Evolutionary conservation across 1,140 invertebrate genomes (phyloP).

Genomic region (Lasioglossum albipes): DNA sequence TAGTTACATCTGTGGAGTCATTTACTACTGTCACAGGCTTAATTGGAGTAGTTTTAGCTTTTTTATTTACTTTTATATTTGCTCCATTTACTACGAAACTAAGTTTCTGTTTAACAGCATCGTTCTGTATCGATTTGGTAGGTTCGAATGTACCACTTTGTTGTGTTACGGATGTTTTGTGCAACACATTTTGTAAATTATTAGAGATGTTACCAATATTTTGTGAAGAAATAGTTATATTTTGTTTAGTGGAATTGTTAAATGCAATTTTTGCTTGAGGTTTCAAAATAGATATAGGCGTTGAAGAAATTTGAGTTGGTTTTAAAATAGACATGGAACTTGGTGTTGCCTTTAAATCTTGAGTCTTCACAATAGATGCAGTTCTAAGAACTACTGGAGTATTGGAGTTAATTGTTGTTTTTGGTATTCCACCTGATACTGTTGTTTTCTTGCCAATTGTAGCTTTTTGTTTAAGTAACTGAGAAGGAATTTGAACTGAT

Average conservation of each 20-base stretch:
- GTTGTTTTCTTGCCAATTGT: conserved; percentile 47
- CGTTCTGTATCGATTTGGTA: conserved; percentile 55
- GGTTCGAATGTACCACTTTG: conserved; percentile 44
- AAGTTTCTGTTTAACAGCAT: conserved; percentile 53
- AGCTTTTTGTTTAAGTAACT: conserved; percentile 59
- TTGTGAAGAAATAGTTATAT: conserved; percentile 29
- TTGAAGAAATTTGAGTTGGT: conserved; percentile 51
- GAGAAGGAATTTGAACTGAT: conserved; percentile 68
- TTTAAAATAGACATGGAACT: conserved; percentile 58
- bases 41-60: conserved; percentile 35
- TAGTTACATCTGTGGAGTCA: conserved; percentile 58
- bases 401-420: conserved; percentile 49
- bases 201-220: conserved; percentile 22
- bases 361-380: conserved; percentile 62
- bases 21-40: conserved; percentile 34
- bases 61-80: conserved; percentile 48
- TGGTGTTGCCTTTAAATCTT: conserved; percentile 55
- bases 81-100: conserved; percentile 53
- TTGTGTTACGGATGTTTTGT: conserved; percentile 40
- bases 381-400: conserved; percentile 67
- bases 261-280: conserved; percentile 63
- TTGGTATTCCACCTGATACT: conserved; percentile 46
- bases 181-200: conserved; percentile 38
- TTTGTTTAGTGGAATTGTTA: conserved; percentile 51
- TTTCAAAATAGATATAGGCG: conserved; percentile 73